Percentiles rank a stretch among this genome's conserved stretches.
phyloP scores from a whole-genome alignment of 2,113 vertebrate genomes.

The Dasypus novemcinctus region DNA sequence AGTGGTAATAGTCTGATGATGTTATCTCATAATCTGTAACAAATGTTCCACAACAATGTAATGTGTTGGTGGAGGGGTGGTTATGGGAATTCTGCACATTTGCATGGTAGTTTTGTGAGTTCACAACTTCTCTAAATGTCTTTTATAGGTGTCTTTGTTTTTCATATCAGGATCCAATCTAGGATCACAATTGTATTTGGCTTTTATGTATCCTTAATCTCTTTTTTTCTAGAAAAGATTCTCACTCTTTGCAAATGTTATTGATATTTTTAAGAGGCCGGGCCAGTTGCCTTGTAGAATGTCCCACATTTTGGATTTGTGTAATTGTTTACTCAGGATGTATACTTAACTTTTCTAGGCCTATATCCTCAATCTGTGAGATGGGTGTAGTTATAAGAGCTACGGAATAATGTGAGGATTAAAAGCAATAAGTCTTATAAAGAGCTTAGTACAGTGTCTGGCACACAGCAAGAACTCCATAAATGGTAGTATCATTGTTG shows the following conservation, averaged over 20 bases:
- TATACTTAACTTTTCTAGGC: not conserved
- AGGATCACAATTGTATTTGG: not conserved
- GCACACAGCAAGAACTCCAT: not conserved
- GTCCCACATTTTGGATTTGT: not conserved
- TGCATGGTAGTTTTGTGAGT: too few species aligned
- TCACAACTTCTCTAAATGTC: not conserved
- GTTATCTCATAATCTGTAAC: too few species aligned
- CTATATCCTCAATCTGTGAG: not conserved
- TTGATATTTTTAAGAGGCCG: not conserved
- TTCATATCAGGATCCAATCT: not conserved
- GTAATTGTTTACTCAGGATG: not conserved
- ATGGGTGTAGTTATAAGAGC: not conserved
- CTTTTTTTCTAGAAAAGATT: not conserved
- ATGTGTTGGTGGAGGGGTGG: too few species aligned
- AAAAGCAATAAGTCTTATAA: rapidly evolving
- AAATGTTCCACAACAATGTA: too few species aligned
- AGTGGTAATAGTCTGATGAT: too few species aligned
- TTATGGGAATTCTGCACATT: too few species aligned
- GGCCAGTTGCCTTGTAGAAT: not conserved
- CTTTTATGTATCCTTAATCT: not conserved
- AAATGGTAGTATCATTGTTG: not conserved
- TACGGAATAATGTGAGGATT: rapidly evolving
- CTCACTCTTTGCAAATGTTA: not conserved
- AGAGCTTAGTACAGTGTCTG: too few species aligned
- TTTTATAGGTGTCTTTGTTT: not conserved